phyloP scores from a whole-genome alignment of 2,888 invertebrate genomes.

The Griposia aprilina region DNA sequence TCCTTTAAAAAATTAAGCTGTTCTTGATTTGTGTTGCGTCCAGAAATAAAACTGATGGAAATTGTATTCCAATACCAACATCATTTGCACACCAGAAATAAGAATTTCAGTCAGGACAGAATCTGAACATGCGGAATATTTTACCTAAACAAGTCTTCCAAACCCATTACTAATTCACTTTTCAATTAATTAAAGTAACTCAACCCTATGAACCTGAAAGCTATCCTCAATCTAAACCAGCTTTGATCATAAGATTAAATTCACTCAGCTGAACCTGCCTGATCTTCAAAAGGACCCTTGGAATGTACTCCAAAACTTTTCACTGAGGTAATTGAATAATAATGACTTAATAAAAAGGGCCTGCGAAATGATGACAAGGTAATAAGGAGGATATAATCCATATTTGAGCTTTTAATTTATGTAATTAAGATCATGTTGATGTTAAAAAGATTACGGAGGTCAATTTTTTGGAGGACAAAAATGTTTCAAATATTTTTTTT shows the following conservation, averaged over 20 bases:
- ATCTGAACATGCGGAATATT: not conserved
- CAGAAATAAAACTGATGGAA: not conserved
- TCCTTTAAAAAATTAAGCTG: not conserved
- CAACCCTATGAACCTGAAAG: conserved; percentile 21
- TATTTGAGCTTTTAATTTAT: conserved; percentile 11
- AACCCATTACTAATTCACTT: conserved; percentile 19
- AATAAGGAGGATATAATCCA: not conserved
- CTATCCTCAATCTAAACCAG: conserved; percentile 20
- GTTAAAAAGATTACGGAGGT: not conserved
- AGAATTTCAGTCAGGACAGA: no score
- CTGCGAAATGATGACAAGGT: conserved; percentile 15
- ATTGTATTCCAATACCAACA: not conserved
- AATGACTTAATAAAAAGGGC: conserved; percentile 28
- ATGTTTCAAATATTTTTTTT: not conserved
- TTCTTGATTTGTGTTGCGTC: not conserved
- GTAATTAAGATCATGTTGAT: not conserved
- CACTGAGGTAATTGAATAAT: conserved; percentile 54
- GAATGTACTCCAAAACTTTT: conserved; percentile 40
- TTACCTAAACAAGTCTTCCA: not conserved
- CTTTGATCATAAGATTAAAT: conserved; percentile 64
- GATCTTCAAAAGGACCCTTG: conserved; percentile 49
- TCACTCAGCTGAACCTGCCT: conserved; percentile 48
- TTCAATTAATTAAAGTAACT: conserved; percentile 22
- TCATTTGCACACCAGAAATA: not conserved
- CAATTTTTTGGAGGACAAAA: not conserved